phyloP scores from a whole-genome alignment of 2,797 vertebrate genomes.

The Sebastes ruberrimus region DNA sequence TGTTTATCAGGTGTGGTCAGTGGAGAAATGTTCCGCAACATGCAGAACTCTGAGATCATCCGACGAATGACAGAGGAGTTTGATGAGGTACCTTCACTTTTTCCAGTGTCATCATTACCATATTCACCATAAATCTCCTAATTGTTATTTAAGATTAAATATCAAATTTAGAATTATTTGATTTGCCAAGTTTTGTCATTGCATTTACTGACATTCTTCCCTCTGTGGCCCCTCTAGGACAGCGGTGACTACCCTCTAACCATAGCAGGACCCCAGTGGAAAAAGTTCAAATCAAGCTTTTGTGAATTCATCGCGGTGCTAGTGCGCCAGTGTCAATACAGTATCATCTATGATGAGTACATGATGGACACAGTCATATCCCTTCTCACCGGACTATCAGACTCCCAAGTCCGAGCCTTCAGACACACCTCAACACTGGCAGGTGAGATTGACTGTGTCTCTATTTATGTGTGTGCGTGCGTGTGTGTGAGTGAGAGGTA shows the following conservation, averaged over 20 bases:
- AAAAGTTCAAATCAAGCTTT: constrained; percentile 98
- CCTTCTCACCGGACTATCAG: constrained; percentile 96
- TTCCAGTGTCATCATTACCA: neutral
- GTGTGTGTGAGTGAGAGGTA: neutral
- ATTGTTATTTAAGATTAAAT: neutral
- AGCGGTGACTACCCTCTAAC: constrained; percentile 98
- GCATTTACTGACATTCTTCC: neutral
- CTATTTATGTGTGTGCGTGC: neutral
- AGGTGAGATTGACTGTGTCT: constrained; percentile 78
- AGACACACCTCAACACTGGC: constrained; percentile 99
- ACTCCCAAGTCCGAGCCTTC: constrained; percentile 99
- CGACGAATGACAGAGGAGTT: constrained; percentile 99
- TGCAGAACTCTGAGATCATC: constrained; percentile 99
- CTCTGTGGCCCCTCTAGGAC: constrained; percentile 83
- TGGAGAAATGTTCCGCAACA: constrained; percentile 98
- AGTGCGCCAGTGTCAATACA: constrained; percentile 98
- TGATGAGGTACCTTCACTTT: constrained; percentile 89
- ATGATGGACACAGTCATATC: constrained; percentile 99
- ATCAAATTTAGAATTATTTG: neutral
- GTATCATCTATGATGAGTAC: constrained; percentile 99
- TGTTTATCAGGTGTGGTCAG: constrained; percentile 91
- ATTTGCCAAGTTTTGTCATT: neutral
- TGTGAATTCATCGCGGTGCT: constrained; percentile 98
- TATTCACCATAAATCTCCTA: neutral
- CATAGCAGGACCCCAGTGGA: constrained; percentile 99